Evolutionary conservation across 2,797 vertebrate genomes (phyloP), one percentile per base, ranked within the genome.

Genomic region (Mustela erminea): DNA sequence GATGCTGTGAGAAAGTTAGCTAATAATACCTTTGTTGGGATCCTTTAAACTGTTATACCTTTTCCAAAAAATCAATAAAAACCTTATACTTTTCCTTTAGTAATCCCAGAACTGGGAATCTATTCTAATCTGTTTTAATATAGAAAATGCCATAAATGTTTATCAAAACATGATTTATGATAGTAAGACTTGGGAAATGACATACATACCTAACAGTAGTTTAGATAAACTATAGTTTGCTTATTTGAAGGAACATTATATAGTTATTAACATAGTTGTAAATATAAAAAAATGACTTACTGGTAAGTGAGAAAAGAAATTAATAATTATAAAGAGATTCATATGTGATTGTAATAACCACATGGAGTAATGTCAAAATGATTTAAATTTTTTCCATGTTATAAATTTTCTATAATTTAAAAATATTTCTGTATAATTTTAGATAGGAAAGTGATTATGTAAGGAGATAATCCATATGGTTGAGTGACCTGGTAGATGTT

Each of bases 61-160:
- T 92, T 96, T 38, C 43, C 35, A 52, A 78, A 60, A 92, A 78
- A 14, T 66, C 25, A 90, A 32, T 54, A 66, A 66, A 82, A 72
- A 64, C 38, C 92, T 43, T 89, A 52, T 54, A 11, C 20, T 41
- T 95, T 85, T 96, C 93, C 29, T 82, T 96, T 83, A 86, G 17
- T 60, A 72, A 96, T 87, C 27, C 54, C 6, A 43, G 92, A 93
- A 85, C 21, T 81, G 23, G 49, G 11, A 84, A 68, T 91, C 49
- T 77, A 17, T 62, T 70, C n/a, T 38, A 68, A 75, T 8, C 27
- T 32, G 27, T 23, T 87, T 58, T 41, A 66, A 85, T 91, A 52
- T 0, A 20, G 68, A 80, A 78, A 68, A 74, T 5, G 62, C 38
- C 20, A 66, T 12, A 84, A 66, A 68, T 74, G 91, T 6, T 87